These are phyloP conservation scores for Rhyacichthys aspro DNA, from an alignment of 2,797 vertebrate genomes.

Conservation along the genomic window DNA sequence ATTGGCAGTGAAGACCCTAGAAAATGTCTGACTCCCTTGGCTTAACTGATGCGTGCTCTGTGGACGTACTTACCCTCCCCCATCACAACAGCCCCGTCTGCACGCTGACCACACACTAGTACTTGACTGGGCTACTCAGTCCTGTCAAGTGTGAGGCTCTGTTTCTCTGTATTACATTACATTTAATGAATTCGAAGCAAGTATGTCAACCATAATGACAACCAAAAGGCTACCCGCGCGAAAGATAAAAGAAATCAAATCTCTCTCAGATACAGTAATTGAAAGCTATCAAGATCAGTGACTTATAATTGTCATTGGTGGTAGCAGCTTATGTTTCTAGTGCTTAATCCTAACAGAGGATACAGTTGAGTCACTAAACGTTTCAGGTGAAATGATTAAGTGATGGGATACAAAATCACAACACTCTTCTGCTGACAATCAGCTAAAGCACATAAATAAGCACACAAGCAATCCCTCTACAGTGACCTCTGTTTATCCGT, in stretches of 20 bases:
- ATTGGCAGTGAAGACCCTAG: conserved; percentile 30
- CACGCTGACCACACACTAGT: conserved; percentile 7
- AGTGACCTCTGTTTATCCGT: neutral
- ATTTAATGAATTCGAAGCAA: too few relatives aligned
- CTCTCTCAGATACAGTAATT: neutral
- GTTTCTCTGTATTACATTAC: too few relatives aligned
- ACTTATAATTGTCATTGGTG: neutral
- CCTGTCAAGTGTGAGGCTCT: too few relatives aligned
- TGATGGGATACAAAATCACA: neutral
- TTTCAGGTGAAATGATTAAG: neutral
- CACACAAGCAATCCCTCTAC: neutral
- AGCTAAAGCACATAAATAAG: neutral
- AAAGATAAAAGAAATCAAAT: too few relatives aligned
- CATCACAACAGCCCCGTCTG: conserved; percentile 9
- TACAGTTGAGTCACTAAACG: neutral
- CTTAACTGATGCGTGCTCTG: conserved; percentile 34
- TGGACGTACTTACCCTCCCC: conserved; percentile 30
- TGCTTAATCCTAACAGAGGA: neutral
- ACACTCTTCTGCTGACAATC: too few relatives aligned
- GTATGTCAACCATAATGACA: too few relatives aligned
- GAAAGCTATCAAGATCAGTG: neutral
- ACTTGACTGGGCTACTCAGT: neutral
- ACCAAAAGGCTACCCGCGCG: too few relatives aligned
- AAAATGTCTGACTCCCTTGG: conserved; percentile 28
- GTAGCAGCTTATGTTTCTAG: neutral